Conservation (phyloP, 2,888 invertebrate species). For the Volucella inflata region DNA sequence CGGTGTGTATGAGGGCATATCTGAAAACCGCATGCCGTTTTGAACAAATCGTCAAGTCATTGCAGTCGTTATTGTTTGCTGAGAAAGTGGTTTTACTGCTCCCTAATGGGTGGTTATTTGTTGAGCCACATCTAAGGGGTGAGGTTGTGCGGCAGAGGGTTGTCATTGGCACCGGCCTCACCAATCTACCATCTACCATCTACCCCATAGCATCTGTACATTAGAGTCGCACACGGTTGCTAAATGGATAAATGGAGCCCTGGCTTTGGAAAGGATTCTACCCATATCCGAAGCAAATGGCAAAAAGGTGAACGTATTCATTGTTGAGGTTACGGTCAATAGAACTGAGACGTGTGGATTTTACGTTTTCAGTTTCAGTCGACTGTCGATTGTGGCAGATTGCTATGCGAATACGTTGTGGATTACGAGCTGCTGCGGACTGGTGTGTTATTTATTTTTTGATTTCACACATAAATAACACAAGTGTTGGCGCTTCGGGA, state of each 20-base stretch:
- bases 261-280: slow-evolving; percentile 18
- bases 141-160: slow-evolving; percentile 1
- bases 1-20: background rate
- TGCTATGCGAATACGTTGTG: background rate
- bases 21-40: slow-evolving; percentile 39
- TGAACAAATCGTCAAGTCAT: slow-evolving; percentile 72
- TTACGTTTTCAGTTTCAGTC: slow-evolving; percentile 32
- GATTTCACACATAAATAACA: slow-evolving; percentile 73
- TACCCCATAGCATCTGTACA: background rate
- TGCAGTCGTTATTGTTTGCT: slow-evolving; percentile 72
- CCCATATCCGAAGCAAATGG: slow-evolving; percentile 1
- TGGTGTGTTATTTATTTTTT: slow-evolving; percentile 72
- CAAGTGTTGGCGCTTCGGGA: slow-evolving; percentile 33
- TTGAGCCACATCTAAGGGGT: slow-evolving; percentile 35
- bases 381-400: background rate
- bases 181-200: no score
- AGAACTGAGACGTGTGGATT: slow-evolving; percentile 70
- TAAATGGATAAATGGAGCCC: slow-evolving; percentile 53
- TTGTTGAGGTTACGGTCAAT: slow-evolving; percentile 73
- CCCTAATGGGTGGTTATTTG: slow-evolving; percentile 73
- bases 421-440: slow-evolving; percentile 20
- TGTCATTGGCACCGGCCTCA: background rate
- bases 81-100: slow-evolving; percentile 73
- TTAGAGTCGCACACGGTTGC: slow-evolving; percentile 22
- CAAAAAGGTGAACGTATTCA: slow-evolving; percentile 64